phyloP scores from a whole-genome alignment of 2,797 vertebrate genomes.

The Leptoclinus maculatus region DNA sequence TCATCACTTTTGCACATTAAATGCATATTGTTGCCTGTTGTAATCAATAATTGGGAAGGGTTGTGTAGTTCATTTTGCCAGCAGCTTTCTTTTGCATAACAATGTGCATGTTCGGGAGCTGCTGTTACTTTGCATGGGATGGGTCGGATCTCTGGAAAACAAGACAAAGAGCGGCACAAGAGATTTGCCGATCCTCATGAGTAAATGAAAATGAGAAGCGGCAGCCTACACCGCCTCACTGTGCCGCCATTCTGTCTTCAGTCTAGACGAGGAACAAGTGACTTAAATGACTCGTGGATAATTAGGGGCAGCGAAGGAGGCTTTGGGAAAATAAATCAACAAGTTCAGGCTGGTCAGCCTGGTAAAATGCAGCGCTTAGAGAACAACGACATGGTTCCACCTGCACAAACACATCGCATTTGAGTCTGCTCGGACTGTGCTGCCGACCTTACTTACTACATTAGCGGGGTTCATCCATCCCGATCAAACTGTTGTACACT shows the following conservation, averaged over 20 bases:
- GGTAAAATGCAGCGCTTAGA: neutral
- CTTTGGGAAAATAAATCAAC: conserved; percentile 21
- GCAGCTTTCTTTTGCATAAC: conserved; percentile 8
- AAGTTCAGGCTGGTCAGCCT: conserved; percentile 4
- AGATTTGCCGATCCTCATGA: conserved; percentile 10
- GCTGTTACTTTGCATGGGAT: neutral
- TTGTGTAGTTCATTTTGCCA: neutral
- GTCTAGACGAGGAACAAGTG: conserved; percentile 23
- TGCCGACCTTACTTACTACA: conserved; percentile 16
- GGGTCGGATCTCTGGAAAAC: neutral
- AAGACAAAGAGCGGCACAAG: neutral
- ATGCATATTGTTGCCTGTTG: conserved; percentile 8
- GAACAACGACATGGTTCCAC: conserved; percentile 4
- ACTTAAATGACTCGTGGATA: conserved; percentile 23
- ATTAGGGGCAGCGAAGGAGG: neutral
- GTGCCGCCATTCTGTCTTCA: conserved; percentile 18
- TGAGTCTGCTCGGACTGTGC: conserved; percentile 12
- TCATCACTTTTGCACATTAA: conserved; percentile 2
- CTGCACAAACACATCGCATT: conserved; percentile 16
- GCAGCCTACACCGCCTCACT: neutral
- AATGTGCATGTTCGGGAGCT: conserved; percentile 4
- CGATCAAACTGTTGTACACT: conserved; percentile 33
- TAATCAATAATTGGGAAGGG: neutral
- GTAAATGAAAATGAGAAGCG: conserved; percentile 31
- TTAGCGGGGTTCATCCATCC: conserved; percentile 37